These are phyloP conservation scores for Cebus imitator DNA, from an alignment of 2,113 vertebrate genomes.

Conservation along the genomic window DNA sequence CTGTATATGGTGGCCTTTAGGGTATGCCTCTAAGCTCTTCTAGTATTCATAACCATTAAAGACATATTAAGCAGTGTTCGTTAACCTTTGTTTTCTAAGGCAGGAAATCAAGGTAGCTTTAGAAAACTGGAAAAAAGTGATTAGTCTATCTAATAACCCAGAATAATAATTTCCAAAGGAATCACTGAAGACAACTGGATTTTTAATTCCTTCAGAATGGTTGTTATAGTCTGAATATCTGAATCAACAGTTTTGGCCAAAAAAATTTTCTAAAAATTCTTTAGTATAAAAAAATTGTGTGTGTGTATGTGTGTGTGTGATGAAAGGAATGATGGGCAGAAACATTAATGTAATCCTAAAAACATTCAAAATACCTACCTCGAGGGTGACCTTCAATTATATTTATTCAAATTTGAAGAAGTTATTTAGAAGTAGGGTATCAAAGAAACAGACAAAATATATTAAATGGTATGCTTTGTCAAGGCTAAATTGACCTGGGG, in stretches of 20 bases:
- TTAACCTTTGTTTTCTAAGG: conserved; percentile 2
- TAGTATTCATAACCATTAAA: background rate
- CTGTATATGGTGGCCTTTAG: background rate
- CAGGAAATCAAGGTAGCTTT: background rate
- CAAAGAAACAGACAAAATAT: background rate
- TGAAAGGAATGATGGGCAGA: background rate
- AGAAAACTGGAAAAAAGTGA: background rate
- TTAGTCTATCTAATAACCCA: background rate
- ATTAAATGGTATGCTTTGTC: background rate
- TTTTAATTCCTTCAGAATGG: conserved; percentile 13
- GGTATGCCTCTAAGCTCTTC: background rate
- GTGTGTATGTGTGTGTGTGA: background rate
- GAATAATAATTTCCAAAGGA: background rate
- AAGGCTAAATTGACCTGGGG: background rate
- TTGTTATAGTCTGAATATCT: background rate
- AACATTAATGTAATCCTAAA: conserved; percentile 28
- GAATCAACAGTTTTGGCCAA: background rate
- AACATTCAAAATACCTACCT: conserved; percentile 12
- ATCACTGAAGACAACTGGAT: background rate
- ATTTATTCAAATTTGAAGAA: background rate
- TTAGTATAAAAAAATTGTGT: background rate
- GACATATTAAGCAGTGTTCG: background rate
- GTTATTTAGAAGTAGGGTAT: background rate
- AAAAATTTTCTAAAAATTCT: conserved; percentile 20
- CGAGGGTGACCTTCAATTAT: background rate